These are phyloP conservation scores for Erythrocercus mccallii DNA, from an alignment of 2,113 vertebrate genomes.

Conservation along the genomic window DNA sequence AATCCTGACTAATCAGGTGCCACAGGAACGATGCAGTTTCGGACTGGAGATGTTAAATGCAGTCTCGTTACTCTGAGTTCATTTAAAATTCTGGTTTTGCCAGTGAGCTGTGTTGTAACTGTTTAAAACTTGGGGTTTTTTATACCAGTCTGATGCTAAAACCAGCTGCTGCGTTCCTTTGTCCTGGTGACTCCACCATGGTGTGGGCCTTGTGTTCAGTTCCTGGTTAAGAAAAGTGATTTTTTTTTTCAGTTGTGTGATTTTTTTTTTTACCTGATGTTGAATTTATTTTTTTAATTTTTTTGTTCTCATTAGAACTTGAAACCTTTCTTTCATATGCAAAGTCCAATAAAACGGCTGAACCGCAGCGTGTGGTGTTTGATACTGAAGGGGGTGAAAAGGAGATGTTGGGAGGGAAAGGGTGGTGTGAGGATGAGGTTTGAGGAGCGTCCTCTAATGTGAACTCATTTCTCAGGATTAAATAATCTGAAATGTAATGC, in stretches of 20 bases:
- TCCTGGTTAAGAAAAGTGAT: not conserved
- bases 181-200: not conserved
- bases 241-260: not conserved
- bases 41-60: not conserved
- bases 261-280: conserved; percentile 51
- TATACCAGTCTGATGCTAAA: not conserved
- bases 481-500: not conserved
- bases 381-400: accelerated
- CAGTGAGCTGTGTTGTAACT: not conserved
- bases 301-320: conserved; percentile 25
- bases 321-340: conserved; percentile 44
- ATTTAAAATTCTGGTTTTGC: not conserved
- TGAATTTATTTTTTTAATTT: conserved; percentile 52
- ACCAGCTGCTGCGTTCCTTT: not conserved
- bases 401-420: not conserved
- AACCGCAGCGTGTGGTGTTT: not conserved
- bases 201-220: not conserved
- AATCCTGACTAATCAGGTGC: not conserved
- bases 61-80: not conserved
- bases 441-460: not conserved
- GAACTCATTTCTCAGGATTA: not conserved
- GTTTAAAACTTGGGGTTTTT: not conserved
- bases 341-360: conserved; percentile 51
- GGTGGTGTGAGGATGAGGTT: not conserved
- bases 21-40: not conserved